These are phyloP conservation scores for Adoxophyes honmai DNA, from an alignment of 1,140 invertebrate species.

Conservation along the genomic window DNA sequence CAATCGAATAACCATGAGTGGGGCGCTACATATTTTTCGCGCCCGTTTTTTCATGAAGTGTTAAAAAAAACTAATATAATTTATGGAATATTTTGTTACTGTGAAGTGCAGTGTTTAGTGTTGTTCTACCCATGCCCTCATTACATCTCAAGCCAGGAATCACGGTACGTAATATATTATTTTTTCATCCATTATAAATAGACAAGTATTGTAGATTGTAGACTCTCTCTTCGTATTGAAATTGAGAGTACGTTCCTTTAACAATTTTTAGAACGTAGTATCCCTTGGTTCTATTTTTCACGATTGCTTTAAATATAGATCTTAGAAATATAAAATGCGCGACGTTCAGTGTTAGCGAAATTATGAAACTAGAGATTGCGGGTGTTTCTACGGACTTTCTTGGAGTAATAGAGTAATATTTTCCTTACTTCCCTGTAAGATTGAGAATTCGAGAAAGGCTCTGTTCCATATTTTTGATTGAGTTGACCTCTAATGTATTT, in stretches of 20 bases:
- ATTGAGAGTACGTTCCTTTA: background rate
- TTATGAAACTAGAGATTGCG: no score
- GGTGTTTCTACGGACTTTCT: no score
- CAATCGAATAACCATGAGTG: constrained; percentile 52
- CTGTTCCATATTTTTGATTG: no score
- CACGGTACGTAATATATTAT: constrained; percentile 50
- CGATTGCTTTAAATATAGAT: constrained; percentile 5
- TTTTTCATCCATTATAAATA: constrained; percentile 26
- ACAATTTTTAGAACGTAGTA: background rate
- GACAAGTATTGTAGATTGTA: constrained; percentile 23
- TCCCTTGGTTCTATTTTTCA: background rate
- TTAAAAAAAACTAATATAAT: constrained; percentile 35
- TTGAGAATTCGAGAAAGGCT: no score
- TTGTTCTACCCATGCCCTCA: constrained; percentile 60
- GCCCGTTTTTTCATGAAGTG: constrained; percentile 45
- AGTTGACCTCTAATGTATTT: no score
- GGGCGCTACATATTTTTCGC: constrained; percentile 58
- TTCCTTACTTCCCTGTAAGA: no score
- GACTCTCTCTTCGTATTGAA: background rate
- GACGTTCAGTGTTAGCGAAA: no score
- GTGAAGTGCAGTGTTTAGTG: constrained; percentile 47
- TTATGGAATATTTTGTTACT: constrained; percentile 32
- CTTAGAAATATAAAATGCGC: background rate
- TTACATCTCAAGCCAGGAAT: constrained; percentile 72
- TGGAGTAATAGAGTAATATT: no score